Evolutionary conservation across 2,113 vertebrate species (phyloP), one percentile per base, ranked within the genome.

Genomic region (Gallinago undulata): DNA sequence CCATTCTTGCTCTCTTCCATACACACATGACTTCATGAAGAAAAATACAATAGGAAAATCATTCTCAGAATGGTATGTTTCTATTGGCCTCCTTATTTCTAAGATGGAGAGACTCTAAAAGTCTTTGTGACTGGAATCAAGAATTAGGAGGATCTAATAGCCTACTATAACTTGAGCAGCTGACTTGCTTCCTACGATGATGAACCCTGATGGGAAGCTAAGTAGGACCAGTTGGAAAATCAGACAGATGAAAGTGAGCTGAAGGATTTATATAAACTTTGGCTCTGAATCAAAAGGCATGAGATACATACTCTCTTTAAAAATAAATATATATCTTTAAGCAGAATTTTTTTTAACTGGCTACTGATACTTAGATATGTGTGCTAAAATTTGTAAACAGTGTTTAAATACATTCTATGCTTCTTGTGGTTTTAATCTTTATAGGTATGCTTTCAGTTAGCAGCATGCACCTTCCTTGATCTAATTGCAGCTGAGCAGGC

Each of bases 401-500:
- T 55, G 18, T 68, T 89, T n/a, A 67, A 51, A 57, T 59, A 70
- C 59, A 59, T 66, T 4, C 21, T 31, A 0, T 16, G 16, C 70
- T 57, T 62, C 17, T 51, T 47, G 23, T 68, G 1, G 21, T 64
- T 89, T 89, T 72, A 70, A 48, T 55, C 9, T 28, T 59, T 51
- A 0, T 9, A 77, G 43, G 13, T 39, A 21, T 0, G 2, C 19
- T 70, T 70, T n/a, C 37, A 47, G 57, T 90, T 59, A 63, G 48
- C 57, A 86, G 39, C 47, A 15, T 15, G 15, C 22, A 39, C 19
- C 50, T 93, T 83, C 80, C 80, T 69, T 87, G 80, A 76, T 94
- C 80, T 62, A 47, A 84, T 72, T 92, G 86, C 76, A 91, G 86
- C 90, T 91, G 86, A 95, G 90, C 84, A 68, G 55, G 80, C 89